Evolutionary conservation across 2,797 vertebrate genomes (phyloP), one percentile per base, ranked within the genome.

Genomic region (Pseudochirops corinnae): DNA sequence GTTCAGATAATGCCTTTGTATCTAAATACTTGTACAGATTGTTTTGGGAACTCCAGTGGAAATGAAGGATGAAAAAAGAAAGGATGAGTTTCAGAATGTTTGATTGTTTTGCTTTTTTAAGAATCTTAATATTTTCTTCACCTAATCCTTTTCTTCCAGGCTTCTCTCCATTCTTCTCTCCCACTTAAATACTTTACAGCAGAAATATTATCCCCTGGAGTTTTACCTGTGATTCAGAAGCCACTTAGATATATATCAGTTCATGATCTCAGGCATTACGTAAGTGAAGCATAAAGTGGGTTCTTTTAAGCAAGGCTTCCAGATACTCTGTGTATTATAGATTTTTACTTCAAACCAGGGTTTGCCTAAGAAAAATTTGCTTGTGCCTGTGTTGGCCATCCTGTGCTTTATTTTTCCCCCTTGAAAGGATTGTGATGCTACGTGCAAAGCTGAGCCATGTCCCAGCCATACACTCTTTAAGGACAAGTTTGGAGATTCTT

Each of bases 401-500:
- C n/a, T 16, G 6, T 33, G 24, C 93, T 1, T 87, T 29, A 91
- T 52, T 91, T 56, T 82, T 94, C 95, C 57, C 92, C 0, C 74
- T 94, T 93, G 96, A 95, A 39, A 96, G 55, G 29, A 91, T 95
- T 93, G 46, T 62, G 31, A 0, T 55, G 29, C 46, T 96, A 87
- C 87, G 57, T 91, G 2, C 67, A 91, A 82, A 39, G 93, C 90
- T 33, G 29, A 97, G 93, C 90, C 92, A 0, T 90, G 33, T 94
- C 39, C 55, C 74, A 91, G 13, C 91, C 14, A 93, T 11, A 52
- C 55, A 33, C n/a, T 91, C 46, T 29, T 91, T 39, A 95, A 96
- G 92, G 91, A 98, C 93, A 50, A 96, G 56, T 67, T 96, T 87
- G 91, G 50, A 98, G 74, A 57, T 92, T 97, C 95, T 62, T 87